Percentiles rank a stretch among this genome's conserved stretches.
These are phyloP conservation scores for Archips xylosteana DNA, from an alignment of 2,888 invertebrate species.

Conservation along the genomic window DNA sequence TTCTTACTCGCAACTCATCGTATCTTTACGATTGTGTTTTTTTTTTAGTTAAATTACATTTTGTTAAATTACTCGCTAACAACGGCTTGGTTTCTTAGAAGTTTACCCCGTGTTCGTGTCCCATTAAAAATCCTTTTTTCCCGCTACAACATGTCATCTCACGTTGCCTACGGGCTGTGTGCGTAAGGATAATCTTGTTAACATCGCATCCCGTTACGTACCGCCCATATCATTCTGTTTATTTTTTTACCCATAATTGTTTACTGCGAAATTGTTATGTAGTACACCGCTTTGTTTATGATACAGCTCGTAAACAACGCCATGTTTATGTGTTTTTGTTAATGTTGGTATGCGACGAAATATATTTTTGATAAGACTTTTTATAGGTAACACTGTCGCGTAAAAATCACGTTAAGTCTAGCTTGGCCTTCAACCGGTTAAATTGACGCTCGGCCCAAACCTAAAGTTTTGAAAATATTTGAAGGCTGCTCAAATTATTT, in stretches of 20 bases:
- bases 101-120: not conserved
- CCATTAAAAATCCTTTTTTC: not conserved
- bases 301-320: conserved; percentile 22
- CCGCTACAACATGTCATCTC: not conserved
- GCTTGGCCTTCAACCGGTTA: not conserved
- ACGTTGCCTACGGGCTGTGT: conserved; percentile 16
- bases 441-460: not conserved
- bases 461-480: not conserved
- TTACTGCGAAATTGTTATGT: conserved; percentile 29
- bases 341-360: conserved; percentile 4
- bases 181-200: conserved; percentile 53
- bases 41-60: no score
- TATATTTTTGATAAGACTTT: not conserved
- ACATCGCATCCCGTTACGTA: conserved; percentile 52
- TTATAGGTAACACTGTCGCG: not conserved
- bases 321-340: conserved; percentile 21
- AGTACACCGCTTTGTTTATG: conserved; percentile 33
- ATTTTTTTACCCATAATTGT: conserved; percentile 41
- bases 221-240: conserved; percentile 30
- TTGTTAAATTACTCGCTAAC: no score
- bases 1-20: no score
- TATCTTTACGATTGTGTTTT: no score
- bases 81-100: not conserved
- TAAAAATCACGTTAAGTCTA: not conserved
- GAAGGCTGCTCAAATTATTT: not conserved